Base-by-base conservation (phyloP, 92 coral and sea anemone species). In the Siderastrea siderea region DNA sequence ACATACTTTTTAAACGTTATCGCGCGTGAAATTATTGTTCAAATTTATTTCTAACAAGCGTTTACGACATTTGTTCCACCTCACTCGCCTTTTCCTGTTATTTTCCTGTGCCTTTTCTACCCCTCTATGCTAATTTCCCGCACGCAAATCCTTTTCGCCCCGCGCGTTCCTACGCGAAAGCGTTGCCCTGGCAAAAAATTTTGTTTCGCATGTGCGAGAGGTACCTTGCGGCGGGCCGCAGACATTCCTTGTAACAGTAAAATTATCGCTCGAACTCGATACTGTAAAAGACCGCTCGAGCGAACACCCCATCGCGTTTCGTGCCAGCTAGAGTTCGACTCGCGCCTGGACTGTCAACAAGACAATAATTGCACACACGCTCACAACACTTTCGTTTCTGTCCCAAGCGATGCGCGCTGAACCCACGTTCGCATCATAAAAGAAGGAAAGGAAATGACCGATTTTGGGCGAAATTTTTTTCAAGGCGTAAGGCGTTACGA, bases 31-130 rank as follows among this genome's bases (percentile, higher is more conserved):
- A 55, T 11, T 69, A 3, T 43, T n/a, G 16, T 6, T 44, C 3
- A 2, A 49, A 54, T 10, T 45, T 66, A 19, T 14, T 6, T 82
- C 67, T 6, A 26, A 15, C 78, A n/a, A 57, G 54, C 66, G 68
- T 64, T 62, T 84, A 62, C 74, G 81, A 59, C 69, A 15, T 74
- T 84, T 73, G 81, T 50, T 73, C 81, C 87, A 84, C 73, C 81
- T 74, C 44, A 66, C 58, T 84, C 81, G 62, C 87, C 87, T 79
- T 86, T 90, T 90, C 93, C 93, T 86, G 91, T 90, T 90, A 48
- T 90, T 90, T 90, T 90, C 91, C 91, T 84, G 83, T 45, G 7
- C 59, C 13, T 51, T 90, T 67, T 73, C 80, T 78, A n/a, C 71
- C 93, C 68, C 38, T 47, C 6, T 74, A 5, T 74, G 44, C 62